Percentiles rank a stretch among this genome's conserved stretches.
These are phyloP conservation scores for Lipophrys pholis DNA, from an alignment of 2,113 vertebrate species.

Conservation along the genomic window DNA sequence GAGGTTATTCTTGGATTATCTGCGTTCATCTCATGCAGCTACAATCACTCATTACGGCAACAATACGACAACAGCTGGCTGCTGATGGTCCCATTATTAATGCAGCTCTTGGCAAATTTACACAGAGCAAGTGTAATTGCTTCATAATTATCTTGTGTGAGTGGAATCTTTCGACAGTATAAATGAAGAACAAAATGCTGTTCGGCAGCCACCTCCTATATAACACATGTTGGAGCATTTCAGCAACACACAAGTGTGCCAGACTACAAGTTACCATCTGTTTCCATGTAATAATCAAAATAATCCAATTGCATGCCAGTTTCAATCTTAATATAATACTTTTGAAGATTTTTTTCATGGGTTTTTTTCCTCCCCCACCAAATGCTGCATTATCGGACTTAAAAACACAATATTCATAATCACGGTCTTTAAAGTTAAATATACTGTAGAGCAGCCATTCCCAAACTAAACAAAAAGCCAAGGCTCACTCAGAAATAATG, in stretches of 20 bases:
- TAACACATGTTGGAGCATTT: slow-evolving; percentile 5
- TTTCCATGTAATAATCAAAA: neutral
- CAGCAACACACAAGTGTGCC: neutral
- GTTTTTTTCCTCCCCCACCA: too few relatives aligned
- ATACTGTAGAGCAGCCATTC: neutral
- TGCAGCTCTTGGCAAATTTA: slow-evolving; percentile 20
- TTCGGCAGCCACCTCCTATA: neutral
- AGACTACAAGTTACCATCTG: neutral
- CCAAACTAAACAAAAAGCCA: neutral
- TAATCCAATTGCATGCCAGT: neutral
- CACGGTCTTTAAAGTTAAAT: slow-evolving; percentile 1
- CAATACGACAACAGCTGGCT: slow-evolving; percentile 49
- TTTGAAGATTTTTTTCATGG: neutral
- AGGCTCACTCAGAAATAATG: neutral
- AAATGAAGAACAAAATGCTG: slow-evolving; percentile 15
- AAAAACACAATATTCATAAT: slow-evolving; percentile 1
- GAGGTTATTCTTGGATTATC: neutral
- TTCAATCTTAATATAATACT: neutral
- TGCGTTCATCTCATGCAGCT: neutral
- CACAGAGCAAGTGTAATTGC: slow-evolving; percentile 22
- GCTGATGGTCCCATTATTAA: slow-evolving; percentile 39
- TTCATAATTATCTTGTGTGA: slow-evolving; percentile 37
- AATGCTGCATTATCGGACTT: neutral
- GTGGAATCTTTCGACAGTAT: slow-evolving; percentile 2
- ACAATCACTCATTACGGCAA: slow-evolving; percentile 2